A percentile compares a stretch with the other conserved stretches of the same genome.
Evolutionary conservation across 2,113 vertebrate genomes (phyloP).

Genomic region (Muscicapa adusta): DNA sequence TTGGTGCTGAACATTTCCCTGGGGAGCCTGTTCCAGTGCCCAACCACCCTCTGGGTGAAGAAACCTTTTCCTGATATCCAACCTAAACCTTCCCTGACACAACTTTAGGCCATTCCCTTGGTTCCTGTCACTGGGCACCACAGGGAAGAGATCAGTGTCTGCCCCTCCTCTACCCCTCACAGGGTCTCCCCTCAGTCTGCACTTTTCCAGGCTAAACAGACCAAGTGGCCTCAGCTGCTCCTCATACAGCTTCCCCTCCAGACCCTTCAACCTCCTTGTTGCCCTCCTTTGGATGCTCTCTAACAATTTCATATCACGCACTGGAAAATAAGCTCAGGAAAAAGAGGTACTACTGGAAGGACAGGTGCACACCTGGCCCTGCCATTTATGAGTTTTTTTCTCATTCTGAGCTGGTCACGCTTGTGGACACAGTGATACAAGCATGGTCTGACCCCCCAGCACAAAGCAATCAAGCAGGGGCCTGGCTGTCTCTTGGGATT

Average conservation of each 20-base stretch:
- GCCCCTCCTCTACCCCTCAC: rapidly evolving
- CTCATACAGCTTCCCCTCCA: not conserved
- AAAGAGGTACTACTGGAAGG: not conserved
- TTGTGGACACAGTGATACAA: not conserved
- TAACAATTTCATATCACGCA: not conserved
- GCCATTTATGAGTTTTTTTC: not conserved
- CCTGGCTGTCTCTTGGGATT: not conserved
- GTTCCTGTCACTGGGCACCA: not conserved
- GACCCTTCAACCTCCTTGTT: not conserved
- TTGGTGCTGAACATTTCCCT: not conserved
- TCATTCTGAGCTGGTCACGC: not conserved
- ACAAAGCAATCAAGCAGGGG: not conserved
- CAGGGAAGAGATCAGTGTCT: not conserved
- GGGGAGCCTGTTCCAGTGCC: not conserved
- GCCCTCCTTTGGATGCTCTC: not conserved
- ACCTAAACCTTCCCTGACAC: not conserved
- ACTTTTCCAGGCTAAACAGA: not conserved
- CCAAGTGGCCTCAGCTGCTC: not conserved
- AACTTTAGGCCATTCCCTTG: not conserved
- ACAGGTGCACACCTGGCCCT: not conserved
- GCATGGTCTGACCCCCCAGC: not conserved
- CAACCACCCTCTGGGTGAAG: rapidly evolving
- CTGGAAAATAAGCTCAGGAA: not conserved
- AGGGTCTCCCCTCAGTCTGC: not conserved
- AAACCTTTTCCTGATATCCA: not conserved